Conservation (phyloP, 2,113 vertebrate genomes). For the Fulica atra region DNA sequence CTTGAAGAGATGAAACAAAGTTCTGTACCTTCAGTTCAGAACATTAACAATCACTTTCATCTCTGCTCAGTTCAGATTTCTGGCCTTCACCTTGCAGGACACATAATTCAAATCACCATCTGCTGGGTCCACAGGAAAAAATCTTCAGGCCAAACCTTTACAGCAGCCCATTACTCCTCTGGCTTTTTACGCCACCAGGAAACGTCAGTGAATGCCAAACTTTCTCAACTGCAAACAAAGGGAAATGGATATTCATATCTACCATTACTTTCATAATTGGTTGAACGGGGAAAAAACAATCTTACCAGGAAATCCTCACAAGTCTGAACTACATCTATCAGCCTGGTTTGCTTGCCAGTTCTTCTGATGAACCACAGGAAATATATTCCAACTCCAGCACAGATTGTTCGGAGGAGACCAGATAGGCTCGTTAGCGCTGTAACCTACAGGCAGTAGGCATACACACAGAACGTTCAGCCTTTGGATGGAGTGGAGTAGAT, state of each 20-base stretch:
- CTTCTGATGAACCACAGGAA: slow-evolving; percentile 54
- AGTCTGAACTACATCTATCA: slow-evolving; percentile 37
- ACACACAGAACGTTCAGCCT: not conserved
- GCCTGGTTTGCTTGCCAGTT: slow-evolving; percentile 49
- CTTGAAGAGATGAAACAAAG: not conserved
- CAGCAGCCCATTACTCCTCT: not conserved
- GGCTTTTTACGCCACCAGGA: not conserved
- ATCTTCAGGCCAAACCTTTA: not conserved
- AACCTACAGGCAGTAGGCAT: not conserved
- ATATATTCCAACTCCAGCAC: slow-evolving; percentile 31
- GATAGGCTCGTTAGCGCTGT: slow-evolving; percentile 1
- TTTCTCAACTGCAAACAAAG: slow-evolving; percentile 30
- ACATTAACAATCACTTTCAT: not conserved
- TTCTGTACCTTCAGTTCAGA: not conserved
- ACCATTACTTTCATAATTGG: slow-evolving; percentile 5
- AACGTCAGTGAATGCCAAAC: not conserved
- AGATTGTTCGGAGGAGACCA: slow-evolving; percentile 37
- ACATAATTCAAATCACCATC: not conserved
- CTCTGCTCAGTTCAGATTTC: not conserved
- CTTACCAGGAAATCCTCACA: slow-evolving; percentile 63
- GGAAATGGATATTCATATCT: slow-evolving; percentile 33
- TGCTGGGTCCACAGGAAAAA: not conserved
- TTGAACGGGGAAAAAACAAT: slow-evolving; percentile 24
- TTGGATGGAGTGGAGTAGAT: not conserved
- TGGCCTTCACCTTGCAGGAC: not conserved